A percentile compares a stretch with the other conserved stretches of the same genome.
phyloP scores from a whole-genome alignment of 2,113 vertebrate genomes.

The Semicossyphus pulcher region DNA sequence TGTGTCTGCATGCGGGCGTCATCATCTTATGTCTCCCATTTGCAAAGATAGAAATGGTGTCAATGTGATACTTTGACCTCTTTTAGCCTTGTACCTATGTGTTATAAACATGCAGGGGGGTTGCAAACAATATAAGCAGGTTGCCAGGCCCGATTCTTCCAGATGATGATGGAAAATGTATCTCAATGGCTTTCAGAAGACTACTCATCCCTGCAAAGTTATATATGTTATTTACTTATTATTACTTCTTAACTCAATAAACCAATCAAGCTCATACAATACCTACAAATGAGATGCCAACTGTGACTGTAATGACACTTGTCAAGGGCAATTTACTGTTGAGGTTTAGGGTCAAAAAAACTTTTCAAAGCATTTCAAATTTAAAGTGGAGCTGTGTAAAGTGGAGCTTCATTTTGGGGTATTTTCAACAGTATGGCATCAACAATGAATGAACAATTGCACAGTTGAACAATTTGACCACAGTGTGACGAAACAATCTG shows the following conservation, averaged over 20 bases:
- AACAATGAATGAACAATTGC: neutral
- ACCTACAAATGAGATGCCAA: neutral
- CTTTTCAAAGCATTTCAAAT: too few species aligned
- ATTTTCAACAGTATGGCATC: neutral
- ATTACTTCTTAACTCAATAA: neutral
- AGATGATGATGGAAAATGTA: neutral
- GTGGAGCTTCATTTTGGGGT: neutral
- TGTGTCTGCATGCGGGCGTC: too few species aligned
- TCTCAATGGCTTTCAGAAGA: conserved; percentile 1
- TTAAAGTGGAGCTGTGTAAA: neutral
- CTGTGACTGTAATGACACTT: neutral
- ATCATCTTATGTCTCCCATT: too few species aligned
- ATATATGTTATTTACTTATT: neutral
- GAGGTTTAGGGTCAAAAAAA: too few species aligned
- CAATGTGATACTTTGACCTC: too few species aligned
- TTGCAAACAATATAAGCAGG: conserved; percentile 11
- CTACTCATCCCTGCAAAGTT: neutral
- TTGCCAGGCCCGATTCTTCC: neutral
- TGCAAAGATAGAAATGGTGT: too few species aligned
- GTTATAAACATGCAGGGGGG: too few species aligned
- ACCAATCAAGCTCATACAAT: neutral
- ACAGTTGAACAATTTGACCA: conserved; percentile 8
- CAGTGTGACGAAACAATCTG: conserved; percentile 7
- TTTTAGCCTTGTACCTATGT: too few species aligned
- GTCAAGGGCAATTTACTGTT: neutral